Base-by-base conservation (phyloP, 1,140 invertebrate species). In the Anthonomus grandis region DNA sequence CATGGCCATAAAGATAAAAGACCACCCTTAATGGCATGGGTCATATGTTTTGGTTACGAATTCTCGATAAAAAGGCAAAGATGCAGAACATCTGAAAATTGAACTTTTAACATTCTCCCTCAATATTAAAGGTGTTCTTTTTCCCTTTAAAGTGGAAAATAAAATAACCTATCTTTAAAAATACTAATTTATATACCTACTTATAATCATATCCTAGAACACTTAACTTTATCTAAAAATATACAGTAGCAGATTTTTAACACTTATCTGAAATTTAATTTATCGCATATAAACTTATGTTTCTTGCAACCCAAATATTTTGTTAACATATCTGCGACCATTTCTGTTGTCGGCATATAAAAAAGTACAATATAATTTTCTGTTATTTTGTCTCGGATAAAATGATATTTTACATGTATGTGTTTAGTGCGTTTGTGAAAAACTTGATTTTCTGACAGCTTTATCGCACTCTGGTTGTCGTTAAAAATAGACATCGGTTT, bases 361-460 rank as follows among this genome's bases (percentile, higher is more conserved):
- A 38, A 48, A 10, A 61, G 27, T 22, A 18, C 12, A 18, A 57
- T 44, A 48, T 47, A 12, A n/a, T 38, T 25, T 34, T 50, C 15
- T 37, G n/a, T 31, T 17, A 49, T 37, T 42, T 37, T 24, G 15
- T 61, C 48, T 41, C 49, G 19, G n/a, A 60, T 41, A 45, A 60
- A 60, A 19, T 55, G 52, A 44, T 49, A 45, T 37, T 44, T 49
- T 22, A 60, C 34, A 19, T 60, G 17, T n/a, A 60, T 60, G 23
- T 60, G 38, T 17, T 60, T 50, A 27, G 45, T 49, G 25, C 58
- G 25, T 55, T 45, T 60, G 37, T 60, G 24, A 36, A 55, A 55
- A 31, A 19, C 34, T 22, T 42, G 37, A 45, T 60, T 60, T 37
- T 54, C n/a, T 24, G 19, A 24, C 18, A 55, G 27, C 31, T 55